These are phyloP conservation scores for Drosophila subobscura DNA, from an alignment of 1,140 invertebrate species.

Conservation along the genomic window DNA sequence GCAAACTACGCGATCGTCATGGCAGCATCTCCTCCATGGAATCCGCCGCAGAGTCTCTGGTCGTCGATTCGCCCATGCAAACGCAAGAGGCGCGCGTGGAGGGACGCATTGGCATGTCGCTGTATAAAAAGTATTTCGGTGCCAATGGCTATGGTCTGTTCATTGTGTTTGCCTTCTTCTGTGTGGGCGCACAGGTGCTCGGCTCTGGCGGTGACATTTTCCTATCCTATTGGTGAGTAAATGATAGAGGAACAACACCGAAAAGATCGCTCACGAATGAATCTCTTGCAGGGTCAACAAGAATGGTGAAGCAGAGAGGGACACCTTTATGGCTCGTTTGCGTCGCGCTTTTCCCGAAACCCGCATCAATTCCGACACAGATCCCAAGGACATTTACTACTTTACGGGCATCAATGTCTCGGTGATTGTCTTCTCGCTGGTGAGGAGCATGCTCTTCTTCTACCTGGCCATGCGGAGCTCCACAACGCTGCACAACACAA, in stretches of 20 bases:
- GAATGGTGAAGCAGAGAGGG: conserved; percentile 50
- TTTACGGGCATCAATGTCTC: conserved; percentile 86
- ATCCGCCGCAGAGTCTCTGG: conserved; percentile 86
- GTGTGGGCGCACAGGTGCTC: conserved; percentile 86
- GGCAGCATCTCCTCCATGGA: conserved; percentile 84
- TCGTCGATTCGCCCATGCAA: conserved; percentile 83
- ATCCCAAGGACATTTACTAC: conserved; percentile 77
- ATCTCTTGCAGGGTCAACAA: conserved; percentile 70
- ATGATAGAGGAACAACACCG: not conserved
- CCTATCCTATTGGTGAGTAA: conserved; percentile 87
- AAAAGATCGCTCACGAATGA: not conserved
- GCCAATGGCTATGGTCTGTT: conserved; percentile 85
- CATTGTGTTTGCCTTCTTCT: conserved; percentile 77
- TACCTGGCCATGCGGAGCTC: conserved; percentile 89
- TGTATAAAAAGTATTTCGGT: conserved; percentile 87
- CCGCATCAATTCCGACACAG: conserved; percentile 66
- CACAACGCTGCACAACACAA: conserved; percentile 89
- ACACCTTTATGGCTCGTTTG: conserved; percentile 53
- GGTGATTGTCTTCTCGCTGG: conserved; percentile 86
- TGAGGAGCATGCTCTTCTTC: conserved; percentile 88
- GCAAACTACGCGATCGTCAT: conserved; percentile 74
- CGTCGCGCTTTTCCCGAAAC: conserved; percentile 52
- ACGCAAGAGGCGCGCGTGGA: conserved; percentile 85
- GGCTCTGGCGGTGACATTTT: conserved; percentile 89
- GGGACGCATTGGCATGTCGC: conserved; percentile 85